phyloP scores from a whole-genome alignment of 92 coral and sea anemone genomes.

The Umimayanthus kanabou region DNA sequence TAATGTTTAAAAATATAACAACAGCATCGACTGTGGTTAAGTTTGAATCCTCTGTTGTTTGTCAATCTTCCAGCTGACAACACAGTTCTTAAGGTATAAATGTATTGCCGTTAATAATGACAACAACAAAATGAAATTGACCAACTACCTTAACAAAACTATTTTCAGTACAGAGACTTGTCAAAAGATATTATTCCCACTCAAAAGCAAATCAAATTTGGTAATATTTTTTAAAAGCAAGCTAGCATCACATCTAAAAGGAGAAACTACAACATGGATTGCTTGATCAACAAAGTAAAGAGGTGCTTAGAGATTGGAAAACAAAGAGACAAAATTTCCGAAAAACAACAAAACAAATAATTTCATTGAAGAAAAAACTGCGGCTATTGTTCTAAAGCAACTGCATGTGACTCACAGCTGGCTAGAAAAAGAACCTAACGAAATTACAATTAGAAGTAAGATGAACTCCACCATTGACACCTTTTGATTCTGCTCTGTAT shows the following conservation, averaged over 20 bases:
- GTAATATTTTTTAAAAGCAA: not conserved
- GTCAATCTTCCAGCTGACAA: constrained; percentile 25
- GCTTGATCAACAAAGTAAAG: constrained; percentile 9
- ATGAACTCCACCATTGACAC: constrained; percentile 30
- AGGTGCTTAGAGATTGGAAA: not conserved
- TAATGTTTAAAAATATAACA: not conserved
- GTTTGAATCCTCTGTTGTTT: constrained; percentile 8
- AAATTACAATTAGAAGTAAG: constrained; percentile 29
- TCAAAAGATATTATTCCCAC: not conserved
- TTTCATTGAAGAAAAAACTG: not conserved
- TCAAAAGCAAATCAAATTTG: not conserved
- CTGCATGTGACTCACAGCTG: not conserved
- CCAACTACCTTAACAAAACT: constrained; percentile 1
- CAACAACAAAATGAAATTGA: not conserved
- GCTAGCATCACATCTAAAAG: too few relatives aligned
- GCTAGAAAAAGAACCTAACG: not conserved
- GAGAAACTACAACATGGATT: not conserved
- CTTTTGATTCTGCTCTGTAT: constrained; percentile 1
- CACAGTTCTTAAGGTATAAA: constrained; percentile 15
- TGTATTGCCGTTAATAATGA: constrained; percentile 9
- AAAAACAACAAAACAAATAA: not conserved
- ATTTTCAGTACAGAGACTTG: not conserved
- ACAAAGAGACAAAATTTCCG: not conserved
- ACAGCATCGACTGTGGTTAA: not conserved
- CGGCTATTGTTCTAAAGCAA: not conserved